Evolutionary conservation across 2,888 invertebrate genomes (phyloP), one percentile per base, ranked within the genome.

Genomic region (Platynereis dumerilii): DNA sequence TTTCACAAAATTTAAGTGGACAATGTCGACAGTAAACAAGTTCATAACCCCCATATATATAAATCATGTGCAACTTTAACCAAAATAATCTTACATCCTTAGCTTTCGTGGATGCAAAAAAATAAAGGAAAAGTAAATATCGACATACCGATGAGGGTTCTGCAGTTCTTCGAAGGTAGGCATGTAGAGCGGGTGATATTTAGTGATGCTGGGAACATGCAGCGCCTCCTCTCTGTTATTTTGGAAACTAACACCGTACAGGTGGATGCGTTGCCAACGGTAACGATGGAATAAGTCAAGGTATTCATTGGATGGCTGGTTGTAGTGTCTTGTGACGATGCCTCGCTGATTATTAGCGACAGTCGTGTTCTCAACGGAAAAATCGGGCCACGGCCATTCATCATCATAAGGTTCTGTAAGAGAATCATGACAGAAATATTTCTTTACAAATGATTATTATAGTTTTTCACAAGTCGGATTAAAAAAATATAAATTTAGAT

Each of bases 311-410:
- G 80, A 81, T 0, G 82, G 82, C 63, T 80, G 79, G 72, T 84
- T 83, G 75, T 84, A 84, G 68, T 83, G 83, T 52, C 78, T 79
- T 1, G 81, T 81, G 0, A 77, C 74, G 2, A 83, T 71, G n/a
- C 83, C 84, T 7, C 76, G 67, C 20, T 76, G 67, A 54, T 80
- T 80, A 66, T 74, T 67, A 17, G 55, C 62, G 15, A 42, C 26
- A 5, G 67, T 58, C 17, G 71, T 68, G 66, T 75, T 70, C 57
- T 52, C 62, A 42, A 75, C 60, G 17, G 55, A 42, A 27, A 74
- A 57, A 17, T 63, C 29, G 10, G 71, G 69, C 58, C 72, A 71
- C 22, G 74, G 74, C 69, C 70, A 74, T n/a, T 42, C 39, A 66
- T 69, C 65, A 29, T 61, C 45, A 24, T 57, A 59, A 15, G 61